These are phyloP conservation scores for Agrochola lychnidis DNA, from an alignment of 2,888 invertebrate genomes.

Conservation along the genomic window DNA sequence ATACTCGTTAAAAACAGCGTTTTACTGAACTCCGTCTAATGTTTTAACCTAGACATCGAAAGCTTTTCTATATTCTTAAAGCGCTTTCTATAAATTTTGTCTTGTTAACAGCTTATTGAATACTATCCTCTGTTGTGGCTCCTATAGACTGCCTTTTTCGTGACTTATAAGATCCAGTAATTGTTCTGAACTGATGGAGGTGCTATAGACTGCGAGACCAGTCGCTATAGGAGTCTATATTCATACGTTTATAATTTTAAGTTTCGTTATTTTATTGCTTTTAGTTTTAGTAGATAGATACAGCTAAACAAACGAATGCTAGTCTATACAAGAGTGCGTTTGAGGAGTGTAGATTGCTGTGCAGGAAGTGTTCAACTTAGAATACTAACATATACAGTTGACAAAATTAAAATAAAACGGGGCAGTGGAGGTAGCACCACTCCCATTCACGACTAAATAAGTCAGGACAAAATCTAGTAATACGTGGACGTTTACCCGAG, in stretches of 20 bases:
- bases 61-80: conserved; percentile 61
- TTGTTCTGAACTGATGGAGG: conserved; percentile 41
- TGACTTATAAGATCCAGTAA: conserved; percentile 40
- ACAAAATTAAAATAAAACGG: conserved; percentile 68
- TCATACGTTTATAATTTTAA: conserved; percentile 34
- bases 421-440: conserved; percentile 60
- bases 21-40: conserved; percentile 51
- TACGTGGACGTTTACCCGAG: conserved; percentile 62
- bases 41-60: conserved; percentile 64
- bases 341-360: conserved; percentile 71
- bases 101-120: conserved; percentile 45
- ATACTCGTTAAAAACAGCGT: conserved; percentile 45
- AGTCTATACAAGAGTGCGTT: conserved; percentile 68
- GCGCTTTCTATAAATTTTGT: conserved; percentile 57
- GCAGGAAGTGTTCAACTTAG: conserved; percentile 68
- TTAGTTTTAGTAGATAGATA: conserved; percentile 42
- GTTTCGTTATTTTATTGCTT: conserved; percentile 36
- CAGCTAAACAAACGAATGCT: conserved; percentile 57
- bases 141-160: conserved; percentile 44
- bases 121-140: conserved; percentile 45
- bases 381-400: conserved; percentile 63
- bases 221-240: conserved; percentile 42
- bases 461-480: conserved; percentile 55
- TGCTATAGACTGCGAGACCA: conserved; percentile 34
- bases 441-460: conserved; percentile 54